Conservation (phyloP, 2,113 vertebrate genomes). For the Typhlomys cinereus region DNA sequence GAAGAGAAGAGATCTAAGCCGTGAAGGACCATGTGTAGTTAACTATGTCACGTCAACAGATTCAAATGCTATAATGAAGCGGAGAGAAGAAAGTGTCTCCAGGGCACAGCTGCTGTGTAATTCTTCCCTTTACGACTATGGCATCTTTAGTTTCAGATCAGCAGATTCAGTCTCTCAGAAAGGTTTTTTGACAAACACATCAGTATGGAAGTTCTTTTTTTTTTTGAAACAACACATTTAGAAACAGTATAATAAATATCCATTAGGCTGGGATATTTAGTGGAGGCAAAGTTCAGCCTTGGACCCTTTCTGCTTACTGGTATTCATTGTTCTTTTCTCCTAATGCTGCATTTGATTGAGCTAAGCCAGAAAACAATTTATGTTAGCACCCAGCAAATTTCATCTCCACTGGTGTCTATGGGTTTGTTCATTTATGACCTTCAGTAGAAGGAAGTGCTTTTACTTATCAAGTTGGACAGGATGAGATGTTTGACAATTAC, state of each 20-base stretch:
- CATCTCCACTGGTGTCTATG: not conserved
- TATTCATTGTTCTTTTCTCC: not conserved
- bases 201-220: not conserved
- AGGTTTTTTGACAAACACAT: constrained; percentile 27
- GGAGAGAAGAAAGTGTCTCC: not conserved
- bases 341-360: constrained; percentile 18
- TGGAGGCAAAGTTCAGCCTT: not conserved
- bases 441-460: constrained; percentile 26
- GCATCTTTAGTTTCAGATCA: not conserved
- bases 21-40: not conserved
- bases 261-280: not conserved
- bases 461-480: not conserved
- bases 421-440: constrained; percentile 27
- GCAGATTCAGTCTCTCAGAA: not conserved
- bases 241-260: not conserved
- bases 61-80: not conserved
- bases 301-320: not conserved
- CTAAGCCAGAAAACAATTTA: constrained; percentile 32
- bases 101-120: not conserved
- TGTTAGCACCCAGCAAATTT: constrained; percentile 36
- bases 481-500: not conserved
- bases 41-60: no score
- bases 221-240: not conserved
- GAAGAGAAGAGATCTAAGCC: not conserved
- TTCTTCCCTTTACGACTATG: constrained; percentile 7